Evolutionary conservation across 2,113 vertebrate genomes (phyloP), one percentile per base, ranked within the genome.

Genomic region (Rallus limicola): DNA sequence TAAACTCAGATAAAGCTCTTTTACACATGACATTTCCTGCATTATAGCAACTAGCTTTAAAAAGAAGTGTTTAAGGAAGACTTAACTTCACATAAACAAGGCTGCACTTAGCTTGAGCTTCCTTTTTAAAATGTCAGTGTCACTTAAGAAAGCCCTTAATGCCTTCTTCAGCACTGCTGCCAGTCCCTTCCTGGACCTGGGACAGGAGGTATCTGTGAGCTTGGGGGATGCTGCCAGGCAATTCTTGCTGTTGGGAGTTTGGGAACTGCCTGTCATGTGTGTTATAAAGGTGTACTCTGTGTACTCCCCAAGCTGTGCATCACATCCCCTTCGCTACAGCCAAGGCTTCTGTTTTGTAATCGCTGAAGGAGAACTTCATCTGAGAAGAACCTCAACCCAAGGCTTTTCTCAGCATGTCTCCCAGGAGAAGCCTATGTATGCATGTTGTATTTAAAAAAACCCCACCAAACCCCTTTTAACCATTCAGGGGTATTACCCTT

Each of bases 1-100:
- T 71, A 53, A 82, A 42, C 59, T 88, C 77, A 59, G 68, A 69
- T 92, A 92, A 94, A 90, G 62, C 65, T 79, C 88, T 86, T 94
- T 80, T 46, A 76, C 82, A 82, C 18, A 5, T 88, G 90, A 83
- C 86, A 76, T 78, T 94, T 94, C 86, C 88, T 84, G 76, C 62
- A 40, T 78, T 94, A 7, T 16, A n/a, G n/a, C 71, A 83, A 53
- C 26, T n/a, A 29, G 34, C 62, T 87, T 92, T 50, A 50, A 82
- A 88, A 81, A 46, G 46, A 5, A 36, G 13, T 36, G 63, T 53
- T 75, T 59, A 76, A 92, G 5, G 1, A 86, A 69, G 86, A 38
- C 31, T 91, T 87, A 69, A 46, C 33, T 81, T 78, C 40, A 33
- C 52, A 9, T 24, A 36, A 75, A 42, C 38, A 56, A 52, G 77